A percentile compares a stretch with the other conserved stretches of the same genome.
Conservation (phyloP, 2,113 vertebrate genomes). For the Neolamprologus hecqui region DNA sequence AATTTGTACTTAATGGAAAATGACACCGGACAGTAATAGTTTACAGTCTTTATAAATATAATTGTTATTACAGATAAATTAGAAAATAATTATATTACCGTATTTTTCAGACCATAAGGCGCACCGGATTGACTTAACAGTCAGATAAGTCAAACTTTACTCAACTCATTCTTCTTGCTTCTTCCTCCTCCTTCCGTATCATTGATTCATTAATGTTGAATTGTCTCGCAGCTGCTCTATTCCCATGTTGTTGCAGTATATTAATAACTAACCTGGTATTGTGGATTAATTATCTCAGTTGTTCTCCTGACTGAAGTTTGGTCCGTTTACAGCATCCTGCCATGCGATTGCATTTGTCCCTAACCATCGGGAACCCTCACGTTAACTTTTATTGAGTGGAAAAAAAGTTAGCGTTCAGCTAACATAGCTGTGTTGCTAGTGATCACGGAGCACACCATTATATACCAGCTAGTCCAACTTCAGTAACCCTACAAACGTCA, state of each 20-base stretch:
- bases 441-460: background rate
- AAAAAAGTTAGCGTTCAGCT: background rate
- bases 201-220: background rate
- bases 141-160: background rate
- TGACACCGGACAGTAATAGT: background rate
- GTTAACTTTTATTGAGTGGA: background rate
- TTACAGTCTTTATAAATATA: background rate
- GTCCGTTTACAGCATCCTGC: background rate
- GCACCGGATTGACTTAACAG: background rate
- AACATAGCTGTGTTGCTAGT: background rate
- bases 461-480: background rate
- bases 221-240: background rate
- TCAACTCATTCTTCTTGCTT: background rate
- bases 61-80: background rate
- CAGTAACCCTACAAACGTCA: background rate
- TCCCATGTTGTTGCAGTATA: background rate
- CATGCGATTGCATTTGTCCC: background rate
- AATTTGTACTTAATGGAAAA: background rate
- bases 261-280: background rate
- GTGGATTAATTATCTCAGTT: background rate
- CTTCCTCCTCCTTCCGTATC: rapidly evolving
- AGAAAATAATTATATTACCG: background rate
- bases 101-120: background rate
- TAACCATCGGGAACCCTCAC: background rate
- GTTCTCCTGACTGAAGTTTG: background rate